Evolutionary conservation across 2,888 invertebrate genomes (phyloP).

Genomic region (Lasioglossum villosulum): DNA sequence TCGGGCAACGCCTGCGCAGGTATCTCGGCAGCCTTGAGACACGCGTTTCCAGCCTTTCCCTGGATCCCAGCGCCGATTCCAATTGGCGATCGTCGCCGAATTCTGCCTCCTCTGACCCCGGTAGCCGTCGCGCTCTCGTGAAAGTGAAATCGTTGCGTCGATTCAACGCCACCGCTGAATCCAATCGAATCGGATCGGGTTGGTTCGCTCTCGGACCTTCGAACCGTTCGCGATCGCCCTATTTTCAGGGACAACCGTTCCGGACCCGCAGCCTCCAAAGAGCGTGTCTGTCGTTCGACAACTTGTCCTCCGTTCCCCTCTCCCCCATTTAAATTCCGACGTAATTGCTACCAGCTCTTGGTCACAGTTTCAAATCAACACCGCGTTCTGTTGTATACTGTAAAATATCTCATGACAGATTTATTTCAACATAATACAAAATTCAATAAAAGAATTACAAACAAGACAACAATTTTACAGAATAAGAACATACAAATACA

Average conservation of each 20-base stretch:
- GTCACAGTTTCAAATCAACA: neutral
- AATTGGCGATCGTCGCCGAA: conserved; percentile 60
- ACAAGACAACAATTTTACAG: no score
- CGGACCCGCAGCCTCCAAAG: neutral
- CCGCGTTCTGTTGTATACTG: neutral
- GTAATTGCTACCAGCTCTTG: neutral
- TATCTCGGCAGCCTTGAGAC: conserved; percentile 63
- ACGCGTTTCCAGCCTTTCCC: conserved; percentile 62
- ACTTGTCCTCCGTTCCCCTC: neutral
- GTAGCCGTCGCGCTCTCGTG: conserved; percentile 41
- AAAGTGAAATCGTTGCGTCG: conserved; percentile 58
- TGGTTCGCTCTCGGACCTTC: neutral
- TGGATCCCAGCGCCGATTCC: conserved; percentile 52
- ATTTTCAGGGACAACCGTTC: conserved; percentile 2
- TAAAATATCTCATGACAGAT: no score
- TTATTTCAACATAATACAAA: no score
- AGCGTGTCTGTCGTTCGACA: neutral
- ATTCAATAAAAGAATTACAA: no score
- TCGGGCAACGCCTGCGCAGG: conserved; percentile 61
- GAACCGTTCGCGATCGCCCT: conserved; percentile 16
- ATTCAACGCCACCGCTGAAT: neutral
- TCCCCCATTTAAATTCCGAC: neutral
- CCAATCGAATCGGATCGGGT: neutral
- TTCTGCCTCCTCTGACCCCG: conserved; percentile 54
- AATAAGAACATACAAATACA: no score